A percentile compares a stretch with the other conserved stretches of the same genome.
Conservation (phyloP, 2,888 invertebrate genomes). For the Deilephila elpenor region DNA sequence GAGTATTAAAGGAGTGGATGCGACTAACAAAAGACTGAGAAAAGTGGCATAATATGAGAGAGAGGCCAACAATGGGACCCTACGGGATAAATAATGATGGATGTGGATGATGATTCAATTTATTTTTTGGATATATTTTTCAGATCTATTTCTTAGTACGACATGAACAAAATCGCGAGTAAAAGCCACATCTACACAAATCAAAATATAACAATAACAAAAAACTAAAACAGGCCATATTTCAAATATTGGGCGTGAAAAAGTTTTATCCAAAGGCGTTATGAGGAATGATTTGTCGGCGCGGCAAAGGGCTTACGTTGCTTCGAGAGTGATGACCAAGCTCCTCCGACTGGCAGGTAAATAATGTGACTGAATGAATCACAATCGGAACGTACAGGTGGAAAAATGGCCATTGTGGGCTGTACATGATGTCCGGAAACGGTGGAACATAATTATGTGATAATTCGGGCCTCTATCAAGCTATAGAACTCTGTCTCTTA, state of each 20-base stretch:
- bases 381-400: conserved; percentile 47
- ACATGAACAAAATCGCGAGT: too few species aligned
- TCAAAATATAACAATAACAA: background rate
- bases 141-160: too few species aligned
- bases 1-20: too few species aligned
- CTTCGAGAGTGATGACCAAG: conserved; percentile 59
- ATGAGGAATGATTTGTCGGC: conserved; percentile 59
- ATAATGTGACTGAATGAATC: conserved; percentile 58
- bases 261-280: conserved; percentile 43
- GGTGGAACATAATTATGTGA: background rate
- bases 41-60: too few species aligned
- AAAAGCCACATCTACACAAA: too few species aligned
- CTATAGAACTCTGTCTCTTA: too few species aligned
- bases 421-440: background rate
- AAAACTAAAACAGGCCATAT: conserved; percentile 12
- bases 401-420: conserved; percentile 43
- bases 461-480: too few species aligned
- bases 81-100: too few species aligned
- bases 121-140: too few species aligned
- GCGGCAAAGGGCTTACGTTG: conserved; percentile 55
- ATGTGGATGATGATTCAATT: too few species aligned
- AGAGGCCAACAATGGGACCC: too few species aligned
- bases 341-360: conserved; percentile 61
- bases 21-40: too few species aligned
- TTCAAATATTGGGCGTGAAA: conserved; percentile 15